Base-by-base conservation (phyloP, 2,113 vertebrate genomes). In the Spermophilus dauricus region DNA sequence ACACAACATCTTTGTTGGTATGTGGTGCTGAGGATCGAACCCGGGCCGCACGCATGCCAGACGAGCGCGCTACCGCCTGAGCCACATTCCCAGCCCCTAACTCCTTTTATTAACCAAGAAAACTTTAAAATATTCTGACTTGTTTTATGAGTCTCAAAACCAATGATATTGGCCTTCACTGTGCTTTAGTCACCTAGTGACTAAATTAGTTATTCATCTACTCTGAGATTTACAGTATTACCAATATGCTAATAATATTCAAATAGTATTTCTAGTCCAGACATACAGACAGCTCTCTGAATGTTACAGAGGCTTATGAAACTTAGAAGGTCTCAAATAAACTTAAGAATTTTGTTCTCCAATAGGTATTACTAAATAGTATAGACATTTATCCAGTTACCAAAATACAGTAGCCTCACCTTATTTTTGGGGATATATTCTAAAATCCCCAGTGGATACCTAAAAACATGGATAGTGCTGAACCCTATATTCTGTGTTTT, bases 241-340 rank as follows among this genome's bases (percentile, higher is more conserved):
- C 45, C 48, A 90, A 14, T n/a, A 67, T 51, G 9, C 22, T 92
- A 13, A 94, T 63, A 34, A 56, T 70, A 81, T 28, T 73, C 63
- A 94, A 51, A 63, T n/a, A 76, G 17, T 65, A 80, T 48, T 42
- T 94, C 81, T 80, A 83, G 63, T 42, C 45, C 67, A 91, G 16
- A 85, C 32, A 58, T 73, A 67, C 16, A 90, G 34, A 83, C 7
- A 93, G 30, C 67, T 85, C 65, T 93, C 53, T 92, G 22, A 86
- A 90, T 69, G 28, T 81, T 91, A 86, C 12, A 86, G 12, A 63
- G 61, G 12, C 17, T 48, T 42, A 26, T 96, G 53, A 96, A 91
- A 93, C 67, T 88, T n/a, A 88, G 26, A 37, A 76, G 18, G 34
- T 73, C 69, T 95, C 93, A 90, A 92, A 86, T 92, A 8, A 92